Conservation (phyloP, 1,140 invertebrate genomes). For the Akabosia matsudoensis region DNA sequence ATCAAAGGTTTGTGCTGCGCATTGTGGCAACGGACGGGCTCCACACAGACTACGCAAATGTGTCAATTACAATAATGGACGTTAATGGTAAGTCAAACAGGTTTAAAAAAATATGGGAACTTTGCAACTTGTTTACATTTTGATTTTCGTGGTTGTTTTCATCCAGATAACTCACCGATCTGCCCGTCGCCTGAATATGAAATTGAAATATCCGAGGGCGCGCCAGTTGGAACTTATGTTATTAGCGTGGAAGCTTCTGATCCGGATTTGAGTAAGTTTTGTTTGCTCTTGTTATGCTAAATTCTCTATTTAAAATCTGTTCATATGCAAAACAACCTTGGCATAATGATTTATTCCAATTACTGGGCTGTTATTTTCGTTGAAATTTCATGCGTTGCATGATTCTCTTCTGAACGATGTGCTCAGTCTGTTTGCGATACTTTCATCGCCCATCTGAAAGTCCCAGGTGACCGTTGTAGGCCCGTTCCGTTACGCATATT, state of each 20-base stretch:
- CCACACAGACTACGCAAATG: slow-evolving; percentile 42
- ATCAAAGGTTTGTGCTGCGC: slow-evolving; percentile 41
- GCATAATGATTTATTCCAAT: too few species aligned
- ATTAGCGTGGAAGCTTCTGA: slow-evolving; percentile 40
- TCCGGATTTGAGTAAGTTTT: slow-evolving; percentile 45
- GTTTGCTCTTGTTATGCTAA: too few species aligned
- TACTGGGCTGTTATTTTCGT: too few species aligned
- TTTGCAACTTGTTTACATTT: background rate
- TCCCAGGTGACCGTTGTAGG: too few species aligned
- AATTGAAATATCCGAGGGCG: slow-evolving; percentile 31
- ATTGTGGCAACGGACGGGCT: slow-evolving; percentile 45
- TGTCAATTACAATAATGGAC: slow-evolving; percentile 44
- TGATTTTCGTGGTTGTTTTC: background rate
- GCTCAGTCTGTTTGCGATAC: background rate
- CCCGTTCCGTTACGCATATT: background rate
- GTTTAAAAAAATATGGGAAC: background rate
- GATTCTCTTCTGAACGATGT: too few species aligned
- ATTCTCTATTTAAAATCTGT: background rate
- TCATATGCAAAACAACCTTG: too few species aligned
- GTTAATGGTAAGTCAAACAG: slow-evolving; percentile 41
- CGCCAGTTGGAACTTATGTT: slow-evolving; percentile 37
- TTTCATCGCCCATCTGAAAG: too few species aligned
- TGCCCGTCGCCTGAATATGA: slow-evolving; percentile 43
- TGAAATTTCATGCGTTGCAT: too few species aligned
- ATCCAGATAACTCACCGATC: slow-evolving; percentile 43